Conservation (phyloP, 2,888 invertebrate genomes). For the Hylaea fasciaria region DNA sequence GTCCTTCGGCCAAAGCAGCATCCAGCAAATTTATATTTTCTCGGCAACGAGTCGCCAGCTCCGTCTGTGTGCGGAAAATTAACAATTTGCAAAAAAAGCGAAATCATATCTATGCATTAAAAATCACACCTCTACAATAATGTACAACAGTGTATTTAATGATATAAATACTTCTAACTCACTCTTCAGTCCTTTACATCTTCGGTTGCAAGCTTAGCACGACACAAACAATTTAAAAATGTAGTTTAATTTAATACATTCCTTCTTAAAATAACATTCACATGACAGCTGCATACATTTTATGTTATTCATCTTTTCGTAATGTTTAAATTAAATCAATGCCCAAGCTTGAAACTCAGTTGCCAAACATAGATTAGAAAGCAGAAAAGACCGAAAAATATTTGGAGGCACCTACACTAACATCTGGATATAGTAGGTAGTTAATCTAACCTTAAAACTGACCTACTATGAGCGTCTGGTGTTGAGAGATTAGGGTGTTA, state of each 20-base stretch:
- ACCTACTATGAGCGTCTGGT: conserved; percentile 36
- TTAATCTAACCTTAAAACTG: conserved; percentile 17
- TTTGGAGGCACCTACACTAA: conserved; percentile 22
- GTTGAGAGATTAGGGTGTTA: conserved; percentile 82
- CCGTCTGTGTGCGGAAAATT: conserved; percentile 87
- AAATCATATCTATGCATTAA: neutral
- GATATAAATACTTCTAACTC: conserved; percentile 49
- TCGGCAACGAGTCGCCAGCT: conserved; percentile 93
- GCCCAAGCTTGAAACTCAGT: conserved; percentile 51
- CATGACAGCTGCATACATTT: neutral
- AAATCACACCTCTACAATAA: conserved; percentile 8
- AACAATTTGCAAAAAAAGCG: conserved; percentile 20
- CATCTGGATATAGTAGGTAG: neutral
- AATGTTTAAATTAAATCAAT: conserved; percentile 38
- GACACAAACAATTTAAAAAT: conserved; percentile 21
- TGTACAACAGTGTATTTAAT: conserved; percentile 4
- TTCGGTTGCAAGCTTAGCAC: conserved; percentile 43
- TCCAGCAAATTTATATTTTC: conserved; percentile 94
- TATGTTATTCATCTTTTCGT: neutral
- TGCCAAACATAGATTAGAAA: conserved; percentile 67
- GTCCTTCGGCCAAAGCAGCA: conserved; percentile 85
- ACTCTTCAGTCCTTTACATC: conserved; percentile 48
- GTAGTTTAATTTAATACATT: conserved; percentile 10
- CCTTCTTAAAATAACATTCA: conserved; percentile 18
- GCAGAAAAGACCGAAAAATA: conserved; percentile 45